These are phyloP conservation scores for Chelon labrosus DNA, from an alignment of 2,797 vertebrate genomes.

Conservation along the genomic window DNA sequence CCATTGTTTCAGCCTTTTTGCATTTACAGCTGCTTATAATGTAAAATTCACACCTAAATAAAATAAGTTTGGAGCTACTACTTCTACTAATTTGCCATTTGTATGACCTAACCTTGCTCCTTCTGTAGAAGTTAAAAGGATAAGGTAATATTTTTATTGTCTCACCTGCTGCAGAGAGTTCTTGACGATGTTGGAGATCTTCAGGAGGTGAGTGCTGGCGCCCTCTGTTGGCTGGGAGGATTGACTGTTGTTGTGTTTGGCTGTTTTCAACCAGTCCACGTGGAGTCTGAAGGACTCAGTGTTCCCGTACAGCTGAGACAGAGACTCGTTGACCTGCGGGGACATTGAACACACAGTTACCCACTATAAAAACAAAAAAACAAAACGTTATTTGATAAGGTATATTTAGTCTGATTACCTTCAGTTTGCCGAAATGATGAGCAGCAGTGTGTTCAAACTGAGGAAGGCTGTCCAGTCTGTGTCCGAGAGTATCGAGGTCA, in stretches of 20 bases:
- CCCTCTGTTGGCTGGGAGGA: constrained; percentile 41
- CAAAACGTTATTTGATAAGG: background rate
- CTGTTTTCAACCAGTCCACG: constrained; percentile 69
- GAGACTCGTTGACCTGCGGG: constrained; percentile 69
- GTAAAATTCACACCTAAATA: too few species aligned
- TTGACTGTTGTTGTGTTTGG: constrained; percentile 52
- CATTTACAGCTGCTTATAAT: too few species aligned
- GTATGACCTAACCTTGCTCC: too few species aligned
- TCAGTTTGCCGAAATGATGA: background rate
- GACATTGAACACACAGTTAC: background rate
- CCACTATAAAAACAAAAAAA: background rate
- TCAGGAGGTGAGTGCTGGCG: constrained; percentile 41
- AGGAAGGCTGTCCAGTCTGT: constrained; percentile 60
- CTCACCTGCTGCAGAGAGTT: constrained; percentile 61
- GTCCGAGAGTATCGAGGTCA: background rate
- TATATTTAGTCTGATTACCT: constrained; percentile 44
- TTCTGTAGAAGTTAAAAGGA: too few species aligned
- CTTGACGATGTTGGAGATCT: constrained; percentile 28
- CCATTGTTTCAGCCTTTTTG: too few species aligned
- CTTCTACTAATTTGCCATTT: too few species aligned
- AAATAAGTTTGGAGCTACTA: too few species aligned
- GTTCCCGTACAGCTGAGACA: constrained; percentile 57
- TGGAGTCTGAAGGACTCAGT: constrained; percentile 65
- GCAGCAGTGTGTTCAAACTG: background rate
- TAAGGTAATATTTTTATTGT: background rate